Base-by-base conservation (phyloP, 2,797 vertebrate species). In the Typhlichthys subterraneus region DNA sequence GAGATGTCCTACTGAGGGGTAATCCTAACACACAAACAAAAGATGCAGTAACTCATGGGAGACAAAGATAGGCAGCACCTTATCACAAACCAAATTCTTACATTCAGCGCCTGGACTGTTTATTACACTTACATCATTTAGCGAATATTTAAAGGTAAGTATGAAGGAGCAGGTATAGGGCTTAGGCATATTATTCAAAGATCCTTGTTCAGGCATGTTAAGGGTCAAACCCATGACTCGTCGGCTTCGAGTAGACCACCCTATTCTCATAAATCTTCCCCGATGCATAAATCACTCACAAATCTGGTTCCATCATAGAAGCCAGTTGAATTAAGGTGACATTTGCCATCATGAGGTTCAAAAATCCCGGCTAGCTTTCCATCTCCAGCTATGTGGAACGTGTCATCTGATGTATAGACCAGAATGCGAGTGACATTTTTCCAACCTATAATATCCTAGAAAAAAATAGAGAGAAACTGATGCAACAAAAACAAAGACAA, bases 371-470 rank as follows among this genome's bases (percentile, higher is more conserved):
- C 91, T 64, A 94, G 54, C 57, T 89, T 89, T 4, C 93, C 93
- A 42, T 94, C 93, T n/a, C 93, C 93, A 1, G 93, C 93, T 12
- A 86, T 89, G 80, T 94, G 93, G 73, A 93, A 94, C 0, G 89
- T 86, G 72, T 93, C 93, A 50, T 94, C 93, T 0, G 93, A 93
- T 5, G 93, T 92, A 73, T 93, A 93, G 9, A 94, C 89, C 74
- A 94, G 66, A 45, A 94, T 86, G n/a, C 90, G 85, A 3, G 92
- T 92, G 61, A 88, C 92, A 0, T 92, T 76, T 57, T 87, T 80
- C 93, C 93, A 94, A 53, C 89, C 88, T 47, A 94, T 93, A 67
- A 85, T 74, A 23, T 91, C 69, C 93, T 94, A 70, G 29, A 19
- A 31, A 31, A 52, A 17, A 45, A 47, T 5, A 47, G 15, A 23